phyloP scores from a whole-genome alignment of 2,888 invertebrate genomes.

The Melangyna quadrimaculata region DNA sequence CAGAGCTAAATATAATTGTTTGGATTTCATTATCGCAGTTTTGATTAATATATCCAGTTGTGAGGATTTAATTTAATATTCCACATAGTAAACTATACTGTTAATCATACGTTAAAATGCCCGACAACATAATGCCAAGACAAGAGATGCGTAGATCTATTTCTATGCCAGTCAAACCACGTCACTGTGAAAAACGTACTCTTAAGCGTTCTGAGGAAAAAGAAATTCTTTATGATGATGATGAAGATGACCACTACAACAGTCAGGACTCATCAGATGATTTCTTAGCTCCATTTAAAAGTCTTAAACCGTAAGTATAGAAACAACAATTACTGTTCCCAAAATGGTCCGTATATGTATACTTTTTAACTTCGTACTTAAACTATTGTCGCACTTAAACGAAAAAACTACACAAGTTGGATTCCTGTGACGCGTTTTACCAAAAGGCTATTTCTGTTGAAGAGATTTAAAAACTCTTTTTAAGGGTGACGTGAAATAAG shows the following conservation, averaged over 20 bases:
- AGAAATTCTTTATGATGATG: slow-evolving; percentile 75
- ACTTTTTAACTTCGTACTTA: no score
- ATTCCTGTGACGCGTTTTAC: no score
- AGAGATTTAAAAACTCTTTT: no score
- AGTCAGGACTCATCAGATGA: slow-evolving; percentile 56
- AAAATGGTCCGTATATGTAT: no score
- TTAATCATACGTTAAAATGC: slow-evolving; percentile 11
- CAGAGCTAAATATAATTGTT: not conserved
- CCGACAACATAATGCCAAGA: slow-evolving; percentile 30
- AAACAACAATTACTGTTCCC: not conserved
- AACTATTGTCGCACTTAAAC: no score
- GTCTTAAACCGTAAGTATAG: slow-evolving; percentile 40
- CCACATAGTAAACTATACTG: not conserved
- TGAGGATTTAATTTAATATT: slow-evolving; percentile 2
- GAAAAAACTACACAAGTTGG: no score
- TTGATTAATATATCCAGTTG: slow-evolving; percentile 40
- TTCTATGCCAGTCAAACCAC: slow-evolving; percentile 80
- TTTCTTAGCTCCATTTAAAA: slow-evolving; percentile 24
- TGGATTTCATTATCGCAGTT: slow-evolving; percentile 50
- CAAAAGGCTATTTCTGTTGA: no score
- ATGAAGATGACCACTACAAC: slow-evolving; percentile 43
- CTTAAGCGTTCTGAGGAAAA: slow-evolving; percentile 79
- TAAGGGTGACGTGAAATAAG: no score
- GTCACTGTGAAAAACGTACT: slow-evolving; percentile 75
- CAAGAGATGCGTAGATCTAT: slow-evolving; percentile 77